Evolutionary conservation across 2,888 invertebrate species (phyloP), one percentile per base, ranked within the genome.

Genomic region (Hirtodrosophila trivittata): DNA sequence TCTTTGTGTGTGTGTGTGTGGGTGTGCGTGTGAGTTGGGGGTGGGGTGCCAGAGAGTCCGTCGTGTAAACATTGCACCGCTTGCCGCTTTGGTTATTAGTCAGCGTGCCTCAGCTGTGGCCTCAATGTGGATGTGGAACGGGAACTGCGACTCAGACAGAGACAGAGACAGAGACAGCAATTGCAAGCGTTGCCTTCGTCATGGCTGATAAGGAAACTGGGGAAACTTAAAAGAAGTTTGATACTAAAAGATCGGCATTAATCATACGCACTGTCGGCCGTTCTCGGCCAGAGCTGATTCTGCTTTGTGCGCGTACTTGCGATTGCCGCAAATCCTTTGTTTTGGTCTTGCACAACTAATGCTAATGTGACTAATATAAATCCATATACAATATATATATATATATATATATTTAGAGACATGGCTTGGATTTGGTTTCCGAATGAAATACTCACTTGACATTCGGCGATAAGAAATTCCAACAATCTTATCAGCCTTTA

Each of bases 251-350:
- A 25, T 26, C 16, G 13, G 39, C 28, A 66, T 66, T 66, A 66
- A 59, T 66, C 66, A 66, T 66, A 45, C 66, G 43, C 58, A 66
- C 25, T 49, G 47, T 33, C 32, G 25, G 21, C 45, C 18, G 5
- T 5, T 21, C 18, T 21, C 5, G 18, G 18, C 5, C 18, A 3
- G 18, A 3, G 18, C 5, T 21, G 18, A 5, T 21, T 21, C 5
- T 21, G 5, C 5, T 21, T 21, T 21, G 18, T 21, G 2, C 5
- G 2, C 5, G 18, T 21, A 3, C 5, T 21, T 21, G 18, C 26
- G 18, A 10, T 51, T 32, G 13, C 32, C 13, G 21, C 21, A 18
- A 12, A 5, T 7, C 18, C 13, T 6, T 39, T 56, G n/a, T 43
- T 62, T 28, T 26, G 26, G n/a, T 8, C 13, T 39, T 33, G 6